Evolutionary conservation across 1,140 invertebrate genomes (phyloP).

Genomic region (Apocrypta bakeri): DNA sequence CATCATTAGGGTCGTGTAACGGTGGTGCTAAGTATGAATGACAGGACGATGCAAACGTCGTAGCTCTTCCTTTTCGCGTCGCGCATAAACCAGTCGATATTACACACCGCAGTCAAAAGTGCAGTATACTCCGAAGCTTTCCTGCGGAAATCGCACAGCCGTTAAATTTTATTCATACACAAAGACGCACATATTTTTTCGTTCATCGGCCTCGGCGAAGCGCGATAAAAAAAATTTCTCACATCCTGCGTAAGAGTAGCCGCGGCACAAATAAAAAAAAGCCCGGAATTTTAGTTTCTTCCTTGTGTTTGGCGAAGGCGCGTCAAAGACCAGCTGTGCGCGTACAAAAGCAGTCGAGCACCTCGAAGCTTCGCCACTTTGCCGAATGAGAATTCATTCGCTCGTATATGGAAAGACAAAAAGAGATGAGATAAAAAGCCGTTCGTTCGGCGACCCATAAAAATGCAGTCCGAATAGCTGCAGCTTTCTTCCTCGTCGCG

Average conservation of each 20-base stretch:
- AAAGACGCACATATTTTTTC: not conserved
- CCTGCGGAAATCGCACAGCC: too few relatives aligned
- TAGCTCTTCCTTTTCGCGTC: too few relatives aligned
- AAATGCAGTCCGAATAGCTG: not conserved
- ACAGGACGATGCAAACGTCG: too few relatives aligned
- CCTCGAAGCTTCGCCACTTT: not conserved
- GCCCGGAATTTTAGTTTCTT: too few relatives aligned
- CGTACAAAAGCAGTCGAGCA: not conserved
- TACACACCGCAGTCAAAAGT: too few relatives aligned
- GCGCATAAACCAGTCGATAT: too few relatives aligned
- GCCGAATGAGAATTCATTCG: not conserved
- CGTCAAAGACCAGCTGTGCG: too few relatives aligned
- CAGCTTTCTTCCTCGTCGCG: constrained; percentile 33
- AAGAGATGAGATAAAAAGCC: not conserved
- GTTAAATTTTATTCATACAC: constrained; percentile 2
- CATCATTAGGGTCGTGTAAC: not conserved
- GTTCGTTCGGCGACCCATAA: not conserved
- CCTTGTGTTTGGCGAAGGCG: too few relatives aligned
- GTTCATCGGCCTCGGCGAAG: not conserved
- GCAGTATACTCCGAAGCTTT: not conserved
- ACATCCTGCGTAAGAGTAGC: not conserved
- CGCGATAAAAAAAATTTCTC: not conserved
- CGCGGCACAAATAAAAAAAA: too few relatives aligned
- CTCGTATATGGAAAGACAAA: not conserved
- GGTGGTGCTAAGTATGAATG: not conserved